Evolutionary conservation across 2,113 vertebrate genomes (phyloP), one percentile per base, ranked within the genome.

Genomic region (Ceyx melanurus): DNA sequence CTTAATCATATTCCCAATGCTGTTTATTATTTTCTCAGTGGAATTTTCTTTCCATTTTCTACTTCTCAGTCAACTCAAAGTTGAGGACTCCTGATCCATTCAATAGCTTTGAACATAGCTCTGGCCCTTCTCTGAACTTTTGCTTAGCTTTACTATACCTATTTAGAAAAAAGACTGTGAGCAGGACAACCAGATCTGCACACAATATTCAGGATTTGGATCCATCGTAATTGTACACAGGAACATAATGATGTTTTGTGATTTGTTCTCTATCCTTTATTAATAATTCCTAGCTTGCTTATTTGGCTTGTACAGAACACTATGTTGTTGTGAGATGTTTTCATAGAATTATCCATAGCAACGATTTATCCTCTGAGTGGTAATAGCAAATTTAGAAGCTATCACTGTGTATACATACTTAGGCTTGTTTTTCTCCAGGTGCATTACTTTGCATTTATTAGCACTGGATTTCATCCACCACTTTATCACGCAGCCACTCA

Each of bases 301-400:
- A 35, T 68, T 89, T 91, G 9, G 57, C 81, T 82, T 37, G 45
- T 81, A 73, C 23, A 76, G 74, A 89, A 73, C 43, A 67, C 42
- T 61, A 10, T 61, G 35, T 50, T 90, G 33, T 58, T 86, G 31
- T 80, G 68, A 80, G 50, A 54, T 50, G 29, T 82, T 89, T 90
- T 87, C 53, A 82, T 33, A 75, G 45, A 89, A 89, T 82, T 94
- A 93, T 57, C 74, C 70, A 33, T 89, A 89, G 74, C 23, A 62
- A 81, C 8, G 2, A 72, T 84, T 95, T 94, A 15, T 89, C 58
- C 75, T 91, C 74, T 79, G 74, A 89, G 74, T 65, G 23, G 40
- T 61, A 89, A 93, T 54, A 87, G 71, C 78, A 89, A 93, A 92
- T 92, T 94, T 92, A 89, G 74, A 89, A 94, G 84, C 54, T 85